Evolutionary conservation across 2,888 invertebrate genomes (phyloP).

Genomic region (Digitonthophagus gazella): DNA sequence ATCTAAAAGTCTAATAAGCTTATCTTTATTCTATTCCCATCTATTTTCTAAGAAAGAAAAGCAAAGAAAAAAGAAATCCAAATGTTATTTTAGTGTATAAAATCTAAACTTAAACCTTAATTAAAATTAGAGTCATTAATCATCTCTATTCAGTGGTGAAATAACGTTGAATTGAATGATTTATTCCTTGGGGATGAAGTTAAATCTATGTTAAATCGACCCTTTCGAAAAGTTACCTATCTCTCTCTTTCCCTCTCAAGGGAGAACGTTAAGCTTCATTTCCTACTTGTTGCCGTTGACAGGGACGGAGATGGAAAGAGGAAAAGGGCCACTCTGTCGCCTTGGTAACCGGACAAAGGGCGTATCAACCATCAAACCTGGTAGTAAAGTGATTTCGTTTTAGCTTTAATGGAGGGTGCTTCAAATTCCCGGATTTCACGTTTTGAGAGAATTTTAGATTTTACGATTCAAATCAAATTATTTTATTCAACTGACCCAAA

Average conservation of each 20-base stretch:
- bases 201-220: conserved; percentile 16
- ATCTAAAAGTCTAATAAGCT: background rate
- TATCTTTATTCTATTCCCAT: background rate
- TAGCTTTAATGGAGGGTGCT: too few species aligned
- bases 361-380: conserved; percentile 25
- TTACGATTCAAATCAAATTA: too few species aligned
- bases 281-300: conserved; percentile 35
- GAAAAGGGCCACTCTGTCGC: conserved; percentile 36
- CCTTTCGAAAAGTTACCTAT: background rate
- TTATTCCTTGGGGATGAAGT: conserved; percentile 18
- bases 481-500: too few species aligned
- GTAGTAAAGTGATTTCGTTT: conserved; percentile 21
- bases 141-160: background rate
- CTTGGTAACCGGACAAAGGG: conserved; percentile 35
- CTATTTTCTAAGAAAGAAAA: background rate
- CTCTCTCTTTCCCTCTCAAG: conserved; percentile 10
- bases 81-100: too few species aligned
- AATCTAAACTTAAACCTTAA: background rate
- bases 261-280: conserved; percentile 32
- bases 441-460: too few species aligned
- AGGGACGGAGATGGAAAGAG: background rate
- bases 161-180: background rate
- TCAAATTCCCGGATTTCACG: too few species aligned
- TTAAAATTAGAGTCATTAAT: background rate
- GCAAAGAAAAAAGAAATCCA: background rate